Conservation (phyloP, 2,113 vertebrate genomes). For the Clinocottus analis region DNA sequence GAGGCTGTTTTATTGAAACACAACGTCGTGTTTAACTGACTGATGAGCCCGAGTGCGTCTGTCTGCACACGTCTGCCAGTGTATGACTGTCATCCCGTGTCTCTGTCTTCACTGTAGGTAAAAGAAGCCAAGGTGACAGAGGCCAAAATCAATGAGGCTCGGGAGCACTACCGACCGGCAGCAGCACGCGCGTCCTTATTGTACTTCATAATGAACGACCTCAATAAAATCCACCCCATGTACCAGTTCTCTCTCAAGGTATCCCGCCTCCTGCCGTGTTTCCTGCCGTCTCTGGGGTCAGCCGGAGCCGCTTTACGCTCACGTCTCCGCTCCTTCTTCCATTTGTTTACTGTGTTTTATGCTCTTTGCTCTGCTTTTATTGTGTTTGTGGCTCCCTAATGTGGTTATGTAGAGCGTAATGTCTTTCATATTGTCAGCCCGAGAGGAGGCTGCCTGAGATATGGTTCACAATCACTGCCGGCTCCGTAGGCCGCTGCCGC, state of each 20-base stretch:
- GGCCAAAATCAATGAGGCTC: constrained; percentile 90
- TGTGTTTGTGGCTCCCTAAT: constrained; percentile 79
- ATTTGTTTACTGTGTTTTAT: constrained; percentile 71
- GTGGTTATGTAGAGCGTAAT: constrained; percentile 75
- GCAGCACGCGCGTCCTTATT: constrained; percentile 90
- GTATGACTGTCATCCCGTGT: constrained; percentile 35
- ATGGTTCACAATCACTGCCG: constrained; percentile 72
- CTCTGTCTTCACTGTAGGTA: constrained; percentile 83
- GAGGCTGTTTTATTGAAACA: constrained; percentile 47
- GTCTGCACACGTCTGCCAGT: constrained; percentile 11
- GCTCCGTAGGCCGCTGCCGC: constrained; percentile 63
- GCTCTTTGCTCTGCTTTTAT: constrained; percentile 71
- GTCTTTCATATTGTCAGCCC: constrained; percentile 73
- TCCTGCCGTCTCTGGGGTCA: constrained; percentile 32
- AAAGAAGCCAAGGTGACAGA: constrained; percentile 92
- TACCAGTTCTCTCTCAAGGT: constrained; percentile 92
- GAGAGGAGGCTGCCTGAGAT: constrained; percentile 70
- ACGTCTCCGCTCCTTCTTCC: constrained; percentile 33
- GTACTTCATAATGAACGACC: constrained; percentile 95
- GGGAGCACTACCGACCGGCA: constrained; percentile 91
- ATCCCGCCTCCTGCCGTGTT: constrained; percentile 47
- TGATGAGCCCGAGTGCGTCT: constrained; percentile 29
- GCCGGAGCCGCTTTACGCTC: constrained; percentile 59
- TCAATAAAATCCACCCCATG: constrained; percentile 94
- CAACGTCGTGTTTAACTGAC: constrained; percentile 42